Base-by-base conservation (phyloP, 2,797 vertebrate genomes). In the Odontamblyopus rebecca region DNA sequence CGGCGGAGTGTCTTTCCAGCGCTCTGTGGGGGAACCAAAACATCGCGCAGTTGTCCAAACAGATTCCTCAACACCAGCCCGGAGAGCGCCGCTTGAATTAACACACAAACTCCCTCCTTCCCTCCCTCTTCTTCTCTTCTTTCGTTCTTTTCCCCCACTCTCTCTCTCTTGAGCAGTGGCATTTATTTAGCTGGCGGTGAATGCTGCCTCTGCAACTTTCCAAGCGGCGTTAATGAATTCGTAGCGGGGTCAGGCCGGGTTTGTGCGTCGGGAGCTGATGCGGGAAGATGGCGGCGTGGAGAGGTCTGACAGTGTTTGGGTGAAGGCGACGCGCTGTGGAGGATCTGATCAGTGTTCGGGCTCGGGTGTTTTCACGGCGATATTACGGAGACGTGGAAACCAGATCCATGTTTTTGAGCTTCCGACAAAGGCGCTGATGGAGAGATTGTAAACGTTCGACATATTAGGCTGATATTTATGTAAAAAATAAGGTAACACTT, bases 21-120 rank as follows among this genome's bases (percentile, higher is more conserved):
- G 88, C 92, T 65, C 91, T 77, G 89, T 89, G 81, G 90, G 92
- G 89, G 89, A 92, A 93, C 82, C 85, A 90, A 93, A 94, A 93
- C 93, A 92, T 89, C 88, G 88, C 86, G 91, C 92, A 93, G 91
- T 93, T 93, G 92, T 94, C 93, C 91, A 94, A 94, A 94, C 91
- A 94, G 89, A 93, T 92, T 92, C 86, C 76, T 90, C 78, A 74
- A 89, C 85, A 73, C 69, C 61, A 30, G 57, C 15, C 59, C 54
- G 2, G 53, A 30, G 57, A 61, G 82, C 80, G 71, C 78, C 72
- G 75, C 84, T 87, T 84, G 80, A 83, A 89, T 85, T 87, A 77
- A 75, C 78, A 70, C 80, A 73, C 73, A 61, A 67, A 74, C 69
- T 29, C 75, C 73, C 77, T 61, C 78, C 83, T 75, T 85, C 85